Percentiles rank a stretch among this genome's conserved stretches.
Evolutionary conservation across 1,140 invertebrate species (phyloP).

Genomic region (Neomicropteryx cornuta): DNA sequence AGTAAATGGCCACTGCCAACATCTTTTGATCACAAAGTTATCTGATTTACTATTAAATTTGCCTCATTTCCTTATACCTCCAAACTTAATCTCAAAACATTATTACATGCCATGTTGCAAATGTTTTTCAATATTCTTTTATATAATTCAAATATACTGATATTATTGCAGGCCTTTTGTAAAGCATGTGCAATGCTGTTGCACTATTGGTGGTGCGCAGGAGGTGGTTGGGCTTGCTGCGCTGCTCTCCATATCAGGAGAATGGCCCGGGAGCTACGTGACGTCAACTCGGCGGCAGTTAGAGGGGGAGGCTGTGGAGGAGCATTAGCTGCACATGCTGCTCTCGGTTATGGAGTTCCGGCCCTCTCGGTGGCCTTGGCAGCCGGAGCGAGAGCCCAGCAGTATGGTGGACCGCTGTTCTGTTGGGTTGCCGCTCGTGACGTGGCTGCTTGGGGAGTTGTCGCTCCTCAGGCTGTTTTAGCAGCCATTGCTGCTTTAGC

Average conservation of each 20-base stretch:
- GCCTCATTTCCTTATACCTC: too few relatives aligned
- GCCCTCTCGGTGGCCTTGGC: constrained; percentile 84
- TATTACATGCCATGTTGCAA: too few relatives aligned
- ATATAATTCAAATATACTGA: too few relatives aligned
- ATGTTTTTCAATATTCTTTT: too few relatives aligned
- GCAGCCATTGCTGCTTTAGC: constrained; percentile 69
- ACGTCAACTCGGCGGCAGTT: constrained; percentile 95
- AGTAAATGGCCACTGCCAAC: too few relatives aligned
- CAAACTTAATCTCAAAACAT: too few relatives aligned
- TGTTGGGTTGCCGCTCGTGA: constrained; percentile 94
- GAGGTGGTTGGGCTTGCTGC: constrained; percentile 85
- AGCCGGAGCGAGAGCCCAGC: constrained; percentile 86
- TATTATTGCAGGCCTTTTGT: constrained; percentile 77
- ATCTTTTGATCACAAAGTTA: too few relatives aligned
- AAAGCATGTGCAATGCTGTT: constrained; percentile 84
- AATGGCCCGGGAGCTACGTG: constrained; percentile 90
- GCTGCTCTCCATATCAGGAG: constrained; percentile 88
- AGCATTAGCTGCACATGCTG: constrained; percentile 87
- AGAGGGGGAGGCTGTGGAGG: too few relatives aligned
- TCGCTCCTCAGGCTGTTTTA: constrained; percentile 70
- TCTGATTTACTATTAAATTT: too few relatives aligned
- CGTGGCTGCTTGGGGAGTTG: constrained; percentile 81
- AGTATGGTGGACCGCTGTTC: constrained; percentile 88
- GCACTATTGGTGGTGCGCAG: constrained; percentile 85
- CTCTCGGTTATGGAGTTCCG: constrained; percentile 90